These are phyloP conservation scores for Orchestia grillus DNA, from an alignment of 1,140 invertebrate species.

Conservation along the genomic window DNA sequence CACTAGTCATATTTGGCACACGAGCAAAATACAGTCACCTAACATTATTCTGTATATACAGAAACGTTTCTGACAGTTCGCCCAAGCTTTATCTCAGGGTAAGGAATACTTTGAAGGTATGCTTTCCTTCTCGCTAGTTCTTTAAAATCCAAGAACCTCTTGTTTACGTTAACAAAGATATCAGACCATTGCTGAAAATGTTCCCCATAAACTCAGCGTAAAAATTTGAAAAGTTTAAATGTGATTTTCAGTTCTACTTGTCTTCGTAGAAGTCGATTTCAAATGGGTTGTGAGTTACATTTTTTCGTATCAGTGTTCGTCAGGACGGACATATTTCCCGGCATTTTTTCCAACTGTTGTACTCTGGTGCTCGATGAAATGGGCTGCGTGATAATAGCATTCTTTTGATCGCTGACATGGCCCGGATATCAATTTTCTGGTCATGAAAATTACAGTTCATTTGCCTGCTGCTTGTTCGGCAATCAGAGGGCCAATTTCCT, in stretches of 20 bases:
- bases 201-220: neutral
- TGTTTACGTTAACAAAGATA: neutral
- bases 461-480: neutral
- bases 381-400: neutral
- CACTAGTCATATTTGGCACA: no score
- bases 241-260: neutral
- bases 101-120: no score
- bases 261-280: neutral
- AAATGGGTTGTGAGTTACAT: neutral
- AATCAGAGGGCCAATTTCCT: neutral
- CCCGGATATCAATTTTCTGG: neutral
- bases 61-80: no score
- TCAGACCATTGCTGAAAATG: neutral
- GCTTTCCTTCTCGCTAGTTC: neutral
- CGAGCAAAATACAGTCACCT: no score
- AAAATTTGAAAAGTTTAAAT: neutral
- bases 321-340: neutral
- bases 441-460: neutral
- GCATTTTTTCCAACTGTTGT: neutral
- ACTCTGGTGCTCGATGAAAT: neutral
- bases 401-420: neutral
- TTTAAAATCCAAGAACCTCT: neutral
- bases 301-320: neutral
- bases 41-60: no score
- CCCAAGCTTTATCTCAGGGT: no score